Percentiles rank a stretch among this genome's conserved stretches.
phyloP scores from a whole-genome alignment of 2,888 invertebrate genomes.

The Drosophila acutilabella region DNA sequence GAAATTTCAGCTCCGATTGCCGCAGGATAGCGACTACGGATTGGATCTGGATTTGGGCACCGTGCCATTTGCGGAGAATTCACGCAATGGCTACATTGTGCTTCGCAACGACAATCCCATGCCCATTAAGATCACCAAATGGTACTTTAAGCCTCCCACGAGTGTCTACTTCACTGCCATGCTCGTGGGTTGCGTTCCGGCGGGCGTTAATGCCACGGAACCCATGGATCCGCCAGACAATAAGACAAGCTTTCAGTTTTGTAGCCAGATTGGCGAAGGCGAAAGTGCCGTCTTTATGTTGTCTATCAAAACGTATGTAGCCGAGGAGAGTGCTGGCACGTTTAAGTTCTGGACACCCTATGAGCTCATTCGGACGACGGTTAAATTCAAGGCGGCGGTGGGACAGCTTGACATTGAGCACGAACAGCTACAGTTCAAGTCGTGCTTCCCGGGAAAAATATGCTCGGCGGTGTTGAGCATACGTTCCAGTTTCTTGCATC shows the following conservation, averaged over 20 bases:
- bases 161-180: conserved; percentile 82
- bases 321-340: conserved; percentile 89
- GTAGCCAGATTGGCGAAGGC: conserved; percentile 70
- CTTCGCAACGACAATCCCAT: conserved; percentile 83
- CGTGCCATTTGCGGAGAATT: conserved; percentile 82
- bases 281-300: conserved; percentile 87
- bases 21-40: conserved; percentile 46
- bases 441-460: conserved; percentile 93
- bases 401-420: conserved; percentile 90
- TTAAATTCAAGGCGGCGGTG: conserved; percentile 90
- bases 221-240: conserved; percentile 15
- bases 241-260: conserved; percentile 66
- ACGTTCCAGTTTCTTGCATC: conserved; percentile 92
- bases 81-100: conserved; percentile 81
- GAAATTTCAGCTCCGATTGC: conserved; percentile 48
- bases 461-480: conserved; percentile 91
- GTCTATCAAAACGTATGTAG: conserved; percentile 88
- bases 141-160: conserved; percentile 82
- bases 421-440: conserved; percentile 89
- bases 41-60: conserved; percentile 83
- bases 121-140: conserved; percentile 79
- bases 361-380: conserved; percentile 89
- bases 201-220: neutral
- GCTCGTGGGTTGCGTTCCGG: conserved; percentile 87
- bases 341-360: conserved; percentile 90